Evolutionary conservation across 2,888 invertebrate species (phyloP).

Genomic region (Apamea anceps): DNA sequence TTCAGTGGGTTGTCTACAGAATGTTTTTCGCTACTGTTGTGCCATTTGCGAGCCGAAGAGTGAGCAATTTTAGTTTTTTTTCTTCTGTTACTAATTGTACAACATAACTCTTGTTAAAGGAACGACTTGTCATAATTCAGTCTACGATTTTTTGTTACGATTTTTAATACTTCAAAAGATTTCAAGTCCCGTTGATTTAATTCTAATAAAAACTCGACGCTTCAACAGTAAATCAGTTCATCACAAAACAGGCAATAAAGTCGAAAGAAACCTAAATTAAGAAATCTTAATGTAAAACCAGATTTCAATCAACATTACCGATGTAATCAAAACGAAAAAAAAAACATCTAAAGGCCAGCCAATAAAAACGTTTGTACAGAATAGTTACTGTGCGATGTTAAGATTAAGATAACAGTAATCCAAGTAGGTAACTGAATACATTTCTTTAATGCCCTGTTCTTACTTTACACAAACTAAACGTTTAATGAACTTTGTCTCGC

Average conservation of each 20-base stretch:
- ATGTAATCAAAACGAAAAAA: conserved; percentile 70
- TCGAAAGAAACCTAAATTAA: conserved; percentile 59
- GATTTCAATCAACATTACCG: conserved; percentile 65
- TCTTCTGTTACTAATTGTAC: conserved; percentile 46
- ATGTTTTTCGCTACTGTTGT: conserved; percentile 50
- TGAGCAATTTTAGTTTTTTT: conserved; percentile 40
- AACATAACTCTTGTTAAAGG: conserved; percentile 49
- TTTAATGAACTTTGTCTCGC: conserved; percentile 58
- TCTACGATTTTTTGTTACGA: conserved; percentile 44
- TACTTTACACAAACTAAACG: conserved; percentile 55
- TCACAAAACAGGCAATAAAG: conserved; percentile 41
- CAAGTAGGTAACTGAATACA: conserved; percentile 77
- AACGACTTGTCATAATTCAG: conserved; percentile 51
- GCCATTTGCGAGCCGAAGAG: conserved; percentile 41
- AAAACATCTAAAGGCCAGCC: conserved; percentile 68
- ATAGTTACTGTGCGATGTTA: conserved; percentile 71
- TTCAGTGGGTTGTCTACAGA: conserved; percentile 39
- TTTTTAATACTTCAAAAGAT: conserved; percentile 25
- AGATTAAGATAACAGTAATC: conserved; percentile 77
- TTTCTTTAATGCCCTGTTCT: conserved; percentile 74
- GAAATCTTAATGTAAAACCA: conserved; percentile 61
- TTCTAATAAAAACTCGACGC: conserved; percentile 30
- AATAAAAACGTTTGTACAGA: conserved; percentile 79
- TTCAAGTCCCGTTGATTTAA: conserved; percentile 43
- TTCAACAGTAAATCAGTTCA: conserved; percentile 41